Percentiles rank a stretch among this genome's conserved stretches.
Evolutionary conservation across 2,888 invertebrate genomes (phyloP).

Genomic region (Neuroscelio doddi): DNA sequence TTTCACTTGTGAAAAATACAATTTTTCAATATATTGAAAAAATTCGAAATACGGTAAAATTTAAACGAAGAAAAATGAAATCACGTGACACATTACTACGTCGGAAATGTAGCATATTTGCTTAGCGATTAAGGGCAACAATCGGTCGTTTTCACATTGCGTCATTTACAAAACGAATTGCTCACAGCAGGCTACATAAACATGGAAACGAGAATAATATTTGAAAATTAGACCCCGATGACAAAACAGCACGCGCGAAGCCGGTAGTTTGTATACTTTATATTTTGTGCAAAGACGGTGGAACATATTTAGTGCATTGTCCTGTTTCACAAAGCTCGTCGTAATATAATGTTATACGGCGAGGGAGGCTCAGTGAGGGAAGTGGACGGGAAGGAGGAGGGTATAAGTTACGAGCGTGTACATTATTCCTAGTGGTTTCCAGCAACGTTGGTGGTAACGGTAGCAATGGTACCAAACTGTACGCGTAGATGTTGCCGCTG

Average conservation of each 20-base stretch:
- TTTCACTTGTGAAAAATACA: too few species aligned
- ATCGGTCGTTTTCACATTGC: too few species aligned
- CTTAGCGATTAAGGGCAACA: too few species aligned
- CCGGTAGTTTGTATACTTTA: slow-evolving; percentile 2
- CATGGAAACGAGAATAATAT: neutral
- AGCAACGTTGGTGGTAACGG: slow-evolving; percentile 44
- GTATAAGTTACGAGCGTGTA: slow-evolving; percentile 59
- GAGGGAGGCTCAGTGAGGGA: slow-evolving; percentile 37
- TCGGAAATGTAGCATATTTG: too few species aligned
- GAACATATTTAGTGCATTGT: slow-evolving; percentile 52
- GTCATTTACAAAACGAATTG: too few species aligned
- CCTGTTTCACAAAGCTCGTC: slow-evolving; percentile 58
- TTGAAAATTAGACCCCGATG: neutral
- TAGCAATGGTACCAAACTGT: slow-evolving; percentile 36
- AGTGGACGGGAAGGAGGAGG: slow-evolving; percentile 35
- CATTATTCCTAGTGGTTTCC: slow-evolving; percentile 58
- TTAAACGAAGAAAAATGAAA: too few species aligned
- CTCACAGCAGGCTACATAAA: neutral
- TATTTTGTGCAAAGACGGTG: neutral
- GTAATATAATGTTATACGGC: slow-evolving; percentile 57
- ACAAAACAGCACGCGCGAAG: too few species aligned
- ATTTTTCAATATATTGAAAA: too few species aligned
- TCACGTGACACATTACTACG: too few species aligned
- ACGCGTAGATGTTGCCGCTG: slow-evolving; percentile 33
- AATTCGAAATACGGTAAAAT: too few species aligned